Evolutionary conservation across 2,113 vertebrate species (phyloP).

Genomic region (Edolisoma coerulescens): DNA sequence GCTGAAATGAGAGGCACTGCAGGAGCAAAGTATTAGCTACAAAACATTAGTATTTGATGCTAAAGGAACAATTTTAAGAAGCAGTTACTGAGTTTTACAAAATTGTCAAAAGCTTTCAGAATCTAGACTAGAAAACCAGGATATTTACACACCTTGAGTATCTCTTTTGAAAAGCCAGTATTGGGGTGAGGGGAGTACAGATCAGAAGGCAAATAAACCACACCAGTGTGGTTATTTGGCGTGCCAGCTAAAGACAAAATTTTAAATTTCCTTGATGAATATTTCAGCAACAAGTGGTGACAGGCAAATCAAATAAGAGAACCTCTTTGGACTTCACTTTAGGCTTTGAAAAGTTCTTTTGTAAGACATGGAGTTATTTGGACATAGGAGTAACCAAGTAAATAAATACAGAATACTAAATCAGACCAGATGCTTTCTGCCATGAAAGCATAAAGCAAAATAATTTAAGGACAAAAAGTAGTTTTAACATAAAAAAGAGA

Average conservation of each 20-base stretch:
- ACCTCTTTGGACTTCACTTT: not conserved
- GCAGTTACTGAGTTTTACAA: not conserved
- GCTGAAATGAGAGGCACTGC: not conserved
- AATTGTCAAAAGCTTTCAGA: not conserved
- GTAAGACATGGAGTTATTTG: not conserved
- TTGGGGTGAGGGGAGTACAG: accelerated
- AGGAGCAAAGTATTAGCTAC: not conserved
- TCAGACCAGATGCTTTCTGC: not conserved
- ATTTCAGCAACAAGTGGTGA: not conserved
- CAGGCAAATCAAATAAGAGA: not conserved
- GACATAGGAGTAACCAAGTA: not conserved
- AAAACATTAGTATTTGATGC: not conserved
- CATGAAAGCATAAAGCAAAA: not conserved
- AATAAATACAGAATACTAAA: not conserved
- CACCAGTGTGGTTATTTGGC: not conserved
- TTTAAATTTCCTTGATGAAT: not conserved
- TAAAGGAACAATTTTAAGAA: not conserved
- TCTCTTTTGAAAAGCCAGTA: not conserved
- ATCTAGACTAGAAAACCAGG: not conserved
- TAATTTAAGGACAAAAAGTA: not conserved
- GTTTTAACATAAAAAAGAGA: not conserved
- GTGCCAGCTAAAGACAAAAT: not conserved
- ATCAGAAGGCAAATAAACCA: not conserved
- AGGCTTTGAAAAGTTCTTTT: not conserved
- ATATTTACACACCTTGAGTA: not conserved